A percentile compares a stretch with the other conserved stretches of the same genome.
phyloP scores from a whole-genome alignment of 2,888 invertebrate genomes.

The Xestia ashworthii region DNA sequence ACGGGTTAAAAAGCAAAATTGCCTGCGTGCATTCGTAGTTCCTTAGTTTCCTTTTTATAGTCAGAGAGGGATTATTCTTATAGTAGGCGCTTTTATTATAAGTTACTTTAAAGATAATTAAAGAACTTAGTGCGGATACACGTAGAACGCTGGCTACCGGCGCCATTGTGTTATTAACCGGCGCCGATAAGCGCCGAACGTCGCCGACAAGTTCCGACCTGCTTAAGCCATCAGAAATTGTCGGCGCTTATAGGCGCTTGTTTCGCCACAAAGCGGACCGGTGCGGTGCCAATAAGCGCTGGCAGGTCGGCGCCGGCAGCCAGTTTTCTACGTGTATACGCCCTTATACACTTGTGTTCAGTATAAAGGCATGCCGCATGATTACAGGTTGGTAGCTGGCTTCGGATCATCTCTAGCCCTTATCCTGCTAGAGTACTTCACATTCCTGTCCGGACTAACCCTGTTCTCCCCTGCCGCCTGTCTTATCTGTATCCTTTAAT shows the following conservation, averaged over 20 bases:
- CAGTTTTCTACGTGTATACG: too few relatives aligned
- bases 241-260: too few relatives aligned
- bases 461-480: slow-evolving; percentile 93
- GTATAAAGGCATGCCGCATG: slow-evolving; percentile 68
- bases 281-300: too few relatives aligned
- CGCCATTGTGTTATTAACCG: too few relatives aligned
- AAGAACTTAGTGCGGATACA: too few relatives aligned
- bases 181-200: too few relatives aligned
- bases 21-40: neutral
- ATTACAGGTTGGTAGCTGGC: slow-evolving; percentile 92
- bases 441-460: slow-evolving; percentile 93
- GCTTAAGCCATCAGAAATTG: too few relatives aligned
- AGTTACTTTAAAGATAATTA: too few relatives aligned
- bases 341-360: neutral
- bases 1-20: neutral
- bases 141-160: too few relatives aligned
- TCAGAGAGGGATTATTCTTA: neutral
- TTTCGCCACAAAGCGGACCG: too few relatives aligned
- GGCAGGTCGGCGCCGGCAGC: too few relatives aligned
- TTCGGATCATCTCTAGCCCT: slow-evolving; percentile 91
- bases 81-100: neutral
- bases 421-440: slow-evolving; percentile 92
- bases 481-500: slow-evolving; percentile 93
- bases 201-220: too few relatives aligned
- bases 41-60: neutral